Conservation (phyloP, 2,113 vertebrate species). For the Actinemys pallida region DNA sequence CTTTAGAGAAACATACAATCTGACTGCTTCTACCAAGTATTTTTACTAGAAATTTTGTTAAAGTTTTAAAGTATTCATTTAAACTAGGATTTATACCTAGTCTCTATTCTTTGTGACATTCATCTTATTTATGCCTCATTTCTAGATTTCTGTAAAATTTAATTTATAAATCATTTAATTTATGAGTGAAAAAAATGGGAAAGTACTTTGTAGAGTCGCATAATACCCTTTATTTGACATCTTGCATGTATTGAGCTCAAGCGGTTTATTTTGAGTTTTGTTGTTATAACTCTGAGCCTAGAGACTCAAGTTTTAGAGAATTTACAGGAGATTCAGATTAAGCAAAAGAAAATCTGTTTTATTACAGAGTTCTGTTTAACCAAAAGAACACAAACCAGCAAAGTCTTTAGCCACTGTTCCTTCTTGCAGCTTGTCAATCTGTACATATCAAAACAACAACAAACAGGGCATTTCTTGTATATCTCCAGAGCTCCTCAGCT, state of each 20-base stretch:
- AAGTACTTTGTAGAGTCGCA: neutral
- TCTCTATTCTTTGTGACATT: neutral
- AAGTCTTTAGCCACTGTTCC: neutral
- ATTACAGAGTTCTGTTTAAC: neutral
- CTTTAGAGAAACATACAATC: neutral
- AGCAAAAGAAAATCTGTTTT: neutral
- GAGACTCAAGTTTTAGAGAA: neutral
- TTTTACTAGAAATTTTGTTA: neutral
- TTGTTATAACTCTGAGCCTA: neutral
- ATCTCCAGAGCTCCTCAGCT: neutral
- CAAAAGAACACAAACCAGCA: neutral
- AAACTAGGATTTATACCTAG: neutral
- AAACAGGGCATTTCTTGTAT: neutral
- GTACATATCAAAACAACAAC: neutral
- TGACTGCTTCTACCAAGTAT: neutral
- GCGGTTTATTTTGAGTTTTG: slow-evolving; percentile 11
- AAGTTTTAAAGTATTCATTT: neutral
- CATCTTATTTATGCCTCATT: slow-evolving; percentile 19
- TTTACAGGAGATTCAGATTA: neutral
- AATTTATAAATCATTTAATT: slow-evolving; percentile 16
- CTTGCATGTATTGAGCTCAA: slow-evolving; percentile 57
- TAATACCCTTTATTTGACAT: slow-evolving; percentile 29
- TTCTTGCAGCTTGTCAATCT: neutral
- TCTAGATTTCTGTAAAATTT: neutral
- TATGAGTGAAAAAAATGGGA: slow-evolving; percentile 22